A percentile compares a stretch with the other conserved stretches of the same genome.
Conservation (phyloP, 1,140 invertebrate genomes). For the Drosophila watanabei region DNA sequence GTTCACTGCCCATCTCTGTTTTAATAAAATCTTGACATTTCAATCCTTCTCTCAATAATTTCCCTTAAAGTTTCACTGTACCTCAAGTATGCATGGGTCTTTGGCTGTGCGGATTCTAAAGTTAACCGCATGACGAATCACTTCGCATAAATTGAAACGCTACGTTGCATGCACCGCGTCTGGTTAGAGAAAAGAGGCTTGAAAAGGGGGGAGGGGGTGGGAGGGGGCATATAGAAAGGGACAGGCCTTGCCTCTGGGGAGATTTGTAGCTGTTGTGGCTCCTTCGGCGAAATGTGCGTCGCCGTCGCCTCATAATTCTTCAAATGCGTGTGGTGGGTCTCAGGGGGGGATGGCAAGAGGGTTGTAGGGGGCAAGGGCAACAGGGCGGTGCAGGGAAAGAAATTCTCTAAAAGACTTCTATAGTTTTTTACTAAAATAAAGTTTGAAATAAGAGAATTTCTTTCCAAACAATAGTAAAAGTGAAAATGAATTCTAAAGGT, state of each 20-base stretch:
- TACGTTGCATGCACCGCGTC: slow-evolving; percentile 74
- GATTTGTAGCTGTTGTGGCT: slow-evolving; percentile 61
- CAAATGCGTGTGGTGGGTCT: slow-evolving; percentile 73
- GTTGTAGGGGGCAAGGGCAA: slow-evolving; percentile 15
- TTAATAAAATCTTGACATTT: too few species aligned
- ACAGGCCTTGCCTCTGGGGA: slow-evolving; percentile 1
- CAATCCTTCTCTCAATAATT: background rate
- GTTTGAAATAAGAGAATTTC: background rate
- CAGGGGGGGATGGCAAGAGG: slow-evolving; percentile 44
- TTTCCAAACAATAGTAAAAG: background rate
- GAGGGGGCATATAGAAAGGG: background rate
- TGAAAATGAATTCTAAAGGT: too few species aligned
- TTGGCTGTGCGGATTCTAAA: slow-evolving; percentile 75
- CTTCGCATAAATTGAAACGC: slow-evolving; percentile 84
- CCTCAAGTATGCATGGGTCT: slow-evolving; percentile 42
- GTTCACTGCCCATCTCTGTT: background rate
- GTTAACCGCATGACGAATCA: slow-evolving; percentile 84
- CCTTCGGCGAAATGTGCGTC: slow-evolving; percentile 76
- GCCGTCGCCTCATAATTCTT: slow-evolving; percentile 79
- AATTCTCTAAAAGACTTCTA: accelerated
- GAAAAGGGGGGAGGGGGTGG: slow-evolving; percentile 1
- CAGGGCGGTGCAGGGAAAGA: background rate
- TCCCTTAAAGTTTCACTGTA: slow-evolving; percentile 15
- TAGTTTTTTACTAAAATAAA: background rate
- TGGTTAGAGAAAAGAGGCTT: slow-evolving; percentile 54